Evolutionary conservation across 1,140 invertebrate species (phyloP).

Genomic region (Calephelis nemesis): DNA sequence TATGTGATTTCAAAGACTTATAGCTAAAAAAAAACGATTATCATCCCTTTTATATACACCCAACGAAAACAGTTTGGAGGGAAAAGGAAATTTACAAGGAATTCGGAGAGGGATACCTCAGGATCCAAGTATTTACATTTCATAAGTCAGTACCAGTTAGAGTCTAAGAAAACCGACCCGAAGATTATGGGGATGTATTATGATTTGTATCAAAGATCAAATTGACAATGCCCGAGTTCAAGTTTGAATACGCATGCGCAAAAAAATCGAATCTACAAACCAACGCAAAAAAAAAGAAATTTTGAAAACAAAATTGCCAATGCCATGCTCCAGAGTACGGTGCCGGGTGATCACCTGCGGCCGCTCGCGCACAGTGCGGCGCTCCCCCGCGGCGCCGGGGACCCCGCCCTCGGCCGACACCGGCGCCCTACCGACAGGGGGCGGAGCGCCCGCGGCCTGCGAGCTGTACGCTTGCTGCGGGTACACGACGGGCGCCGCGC

Average conservation of each 20-base stretch:
- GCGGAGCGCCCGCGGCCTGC: conserved; percentile 36
- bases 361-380: conserved; percentile 22
- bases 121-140: not conserved
- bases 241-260: conserved; percentile 34
- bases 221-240: not conserved
- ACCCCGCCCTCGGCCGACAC: conserved; percentile 33
- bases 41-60: not conserved
- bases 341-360: conserved; percentile 26
- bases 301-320: conserved; percentile 38
- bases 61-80: conserved; percentile 58
- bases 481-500: conserved; percentile 22
- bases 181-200: conserved; percentile 1
- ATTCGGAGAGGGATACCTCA: conserved; percentile 1
- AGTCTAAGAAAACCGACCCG: not conserved
- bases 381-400: conserved; percentile 17
- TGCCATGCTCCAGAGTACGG: conserved; percentile 31
- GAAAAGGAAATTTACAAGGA: conserved; percentile 39
- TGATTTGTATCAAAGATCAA: conserved; percentile 7
- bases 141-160: not conserved
- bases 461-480: conserved; percentile 30
- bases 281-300: conserved; percentile 32
- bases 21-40: not conserved
- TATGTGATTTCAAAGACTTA: conserved; percentile 43
- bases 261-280: conserved; percentile 37
- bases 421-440: conserved; percentile 47